Evolutionary conservation across 2,888 invertebrate genomes (phyloP).

Genomic region (Acleris laterana): DNA sequence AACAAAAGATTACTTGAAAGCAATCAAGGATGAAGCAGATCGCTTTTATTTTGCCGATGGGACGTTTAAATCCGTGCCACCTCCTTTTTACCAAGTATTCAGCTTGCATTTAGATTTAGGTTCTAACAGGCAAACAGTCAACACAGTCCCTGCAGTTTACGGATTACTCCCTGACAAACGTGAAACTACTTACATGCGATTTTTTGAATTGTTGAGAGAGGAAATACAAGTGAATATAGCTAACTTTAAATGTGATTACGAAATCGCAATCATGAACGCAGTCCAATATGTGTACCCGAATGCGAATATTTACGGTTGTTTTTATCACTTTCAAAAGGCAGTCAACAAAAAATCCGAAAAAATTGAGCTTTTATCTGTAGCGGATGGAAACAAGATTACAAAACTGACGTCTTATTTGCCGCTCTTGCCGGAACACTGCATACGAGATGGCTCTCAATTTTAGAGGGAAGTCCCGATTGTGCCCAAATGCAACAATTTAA

Average conservation of each 20-base stretch:
- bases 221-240: background rate
- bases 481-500: too few relatives aligned
- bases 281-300: background rate
- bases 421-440: too few relatives aligned
- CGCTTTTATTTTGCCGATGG: too few relatives aligned
- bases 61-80: background rate
- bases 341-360: too few relatives aligned
- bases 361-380: too few relatives aligned
- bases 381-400: too few relatives aligned
- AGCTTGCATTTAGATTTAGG: background rate
- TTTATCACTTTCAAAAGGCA: too few relatives aligned
- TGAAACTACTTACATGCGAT: background rate
- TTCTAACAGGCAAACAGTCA: background rate
- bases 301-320: conserved; percentile 1
- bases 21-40: too few relatives aligned
- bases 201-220: background rate
- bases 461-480: too few relatives aligned
- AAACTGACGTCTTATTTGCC: too few relatives aligned
- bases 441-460: too few relatives aligned
- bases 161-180: background rate
- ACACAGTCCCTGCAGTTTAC: background rate
- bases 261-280: conserved; percentile 4
- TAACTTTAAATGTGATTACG: conserved; percentile 4
- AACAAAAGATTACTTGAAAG: too few relatives aligned
- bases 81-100: background rate